phyloP scores from a whole-genome alignment of 2,113 vertebrate species.

The Psettodes erumei region DNA sequence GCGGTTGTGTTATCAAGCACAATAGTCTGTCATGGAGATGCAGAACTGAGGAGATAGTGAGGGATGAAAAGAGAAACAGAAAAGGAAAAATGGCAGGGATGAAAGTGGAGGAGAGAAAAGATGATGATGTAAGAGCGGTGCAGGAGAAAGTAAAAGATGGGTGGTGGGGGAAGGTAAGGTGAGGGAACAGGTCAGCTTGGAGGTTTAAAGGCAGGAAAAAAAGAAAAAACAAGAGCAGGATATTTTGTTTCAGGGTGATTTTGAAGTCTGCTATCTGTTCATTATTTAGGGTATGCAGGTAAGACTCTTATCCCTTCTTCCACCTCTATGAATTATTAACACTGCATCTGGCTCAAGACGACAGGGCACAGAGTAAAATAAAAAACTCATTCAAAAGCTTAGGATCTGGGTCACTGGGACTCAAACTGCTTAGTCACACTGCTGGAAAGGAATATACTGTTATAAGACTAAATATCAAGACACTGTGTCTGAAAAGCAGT shows the following conservation, averaged over 20 bases:
- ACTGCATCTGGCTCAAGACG: background rate
- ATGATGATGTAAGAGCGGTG: background rate
- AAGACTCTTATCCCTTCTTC: conserved; percentile 31
- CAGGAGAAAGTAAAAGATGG: background rate
- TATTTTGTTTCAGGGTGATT: conserved; percentile 13
- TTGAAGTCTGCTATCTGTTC: conserved; percentile 36
- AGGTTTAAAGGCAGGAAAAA: conserved; percentile 2
- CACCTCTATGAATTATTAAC: conserved; percentile 60
- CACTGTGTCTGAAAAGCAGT: too few relatives aligned
- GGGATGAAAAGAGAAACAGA: background rate
- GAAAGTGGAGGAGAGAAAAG: background rate
- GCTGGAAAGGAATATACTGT: background rate
- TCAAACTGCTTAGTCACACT: conserved; percentile 38
- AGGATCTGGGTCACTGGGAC: conserved; percentile 37
- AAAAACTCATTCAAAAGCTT: conserved; percentile 13
- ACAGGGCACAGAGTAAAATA: background rate
- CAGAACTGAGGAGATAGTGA: background rate
- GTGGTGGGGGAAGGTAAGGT: background rate
- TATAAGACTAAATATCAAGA: background rate
- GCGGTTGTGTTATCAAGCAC: conserved; percentile 3
- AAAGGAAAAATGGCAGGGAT: background rate
- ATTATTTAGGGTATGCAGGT: conserved; percentile 58
- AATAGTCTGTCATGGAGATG: conserved; percentile 8
- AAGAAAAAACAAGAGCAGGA: background rate
- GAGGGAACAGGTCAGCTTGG: background rate